Conservation (phyloP, 2,113 vertebrate genomes). For the Raja brachyura region DNA sequence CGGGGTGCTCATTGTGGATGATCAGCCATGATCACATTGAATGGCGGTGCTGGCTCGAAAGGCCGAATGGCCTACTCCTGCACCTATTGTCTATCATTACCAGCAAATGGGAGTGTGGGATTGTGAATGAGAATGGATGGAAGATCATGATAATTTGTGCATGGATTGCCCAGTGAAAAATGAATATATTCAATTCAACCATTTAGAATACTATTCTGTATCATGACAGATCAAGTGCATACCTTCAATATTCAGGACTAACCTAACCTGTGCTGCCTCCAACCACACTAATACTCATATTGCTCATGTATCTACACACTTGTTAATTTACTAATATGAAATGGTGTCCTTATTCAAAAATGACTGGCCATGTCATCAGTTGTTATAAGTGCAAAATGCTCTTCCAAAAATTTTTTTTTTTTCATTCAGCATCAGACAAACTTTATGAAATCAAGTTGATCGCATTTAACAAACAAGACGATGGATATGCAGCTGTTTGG, state of each 20-base stretch:
- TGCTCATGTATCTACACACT: not conserved
- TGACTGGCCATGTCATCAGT: not conserved
- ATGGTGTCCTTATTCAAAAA: not conserved
- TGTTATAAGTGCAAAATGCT: not conserved
- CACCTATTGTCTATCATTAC: too few relatives aligned
- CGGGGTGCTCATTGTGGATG: too few relatives aligned
- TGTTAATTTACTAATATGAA: not conserved
- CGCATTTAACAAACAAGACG: constrained; percentile 81
- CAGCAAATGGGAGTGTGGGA: not conserved
- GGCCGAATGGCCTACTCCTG: too few relatives aligned
- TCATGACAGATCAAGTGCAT: not conserved
- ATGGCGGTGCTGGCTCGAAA: too few relatives aligned
- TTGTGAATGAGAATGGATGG: not conserved
- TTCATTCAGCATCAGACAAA: constrained; percentile 66
- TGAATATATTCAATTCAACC: not conserved
- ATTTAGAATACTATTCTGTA: not conserved
- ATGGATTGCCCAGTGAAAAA: not conserved
- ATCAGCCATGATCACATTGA: too few relatives aligned
- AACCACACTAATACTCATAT: not conserved
- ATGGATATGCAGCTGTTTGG: constrained; percentile 82
- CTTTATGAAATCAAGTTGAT: constrained; percentile 88
- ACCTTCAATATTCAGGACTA: not conserved
- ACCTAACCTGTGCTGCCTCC: not conserved
- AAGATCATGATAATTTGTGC: not conserved
- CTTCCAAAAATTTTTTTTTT: not conserved